Evolutionary conservation across 2,888 invertebrate genomes (phyloP), one percentile per base, ranked within the genome.

Genomic region (Cetonia aurata): DNA sequence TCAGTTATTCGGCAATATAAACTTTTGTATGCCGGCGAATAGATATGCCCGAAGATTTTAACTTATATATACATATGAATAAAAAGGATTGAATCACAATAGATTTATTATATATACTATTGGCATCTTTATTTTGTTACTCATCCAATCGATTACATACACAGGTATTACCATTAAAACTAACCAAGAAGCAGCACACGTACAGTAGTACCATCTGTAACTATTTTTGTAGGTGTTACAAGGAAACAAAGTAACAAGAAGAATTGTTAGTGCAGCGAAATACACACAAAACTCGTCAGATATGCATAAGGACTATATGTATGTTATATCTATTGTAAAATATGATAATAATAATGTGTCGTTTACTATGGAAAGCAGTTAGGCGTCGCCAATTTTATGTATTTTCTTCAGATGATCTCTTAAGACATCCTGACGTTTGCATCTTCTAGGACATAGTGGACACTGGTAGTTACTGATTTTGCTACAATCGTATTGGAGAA

Each of bases 401-500:
- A 76, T 76, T 62, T 74, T 75, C 65, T 76, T 74, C 37, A 76
- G 68, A 31, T 83, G 83, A 69, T 80, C 79, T 52, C 79, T 73
- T 12, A 78, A 77, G 8, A 83, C 74, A 33, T 73, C 75, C 15
- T 72, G 60, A 25, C 72, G 72, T 67, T 78, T 75, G 56, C 75
- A 77, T 55, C 69, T 75, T 41, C 71, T 73, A 1, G 70, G 70
- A 69, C 77, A 78, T 6, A 76, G 57, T 9, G 74, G 74, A 67
- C 77, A 78, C 50, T 73, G 67, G 62, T 77, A 78, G 42, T 78
- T 75, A 17, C 74, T 69, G 15, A 72, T 60, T 69, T 79, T 79
- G 33, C 79, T 79, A 72, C 81, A 81, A 59, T 80, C 80, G 53
- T 80, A 74, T 52, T 78, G 78, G 55, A 79, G 73, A 59, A 80